Evolutionary conservation across 2,797 vertebrate species (phyloP).

Genomic region (Helicolenus hilgendorfi): DNA sequence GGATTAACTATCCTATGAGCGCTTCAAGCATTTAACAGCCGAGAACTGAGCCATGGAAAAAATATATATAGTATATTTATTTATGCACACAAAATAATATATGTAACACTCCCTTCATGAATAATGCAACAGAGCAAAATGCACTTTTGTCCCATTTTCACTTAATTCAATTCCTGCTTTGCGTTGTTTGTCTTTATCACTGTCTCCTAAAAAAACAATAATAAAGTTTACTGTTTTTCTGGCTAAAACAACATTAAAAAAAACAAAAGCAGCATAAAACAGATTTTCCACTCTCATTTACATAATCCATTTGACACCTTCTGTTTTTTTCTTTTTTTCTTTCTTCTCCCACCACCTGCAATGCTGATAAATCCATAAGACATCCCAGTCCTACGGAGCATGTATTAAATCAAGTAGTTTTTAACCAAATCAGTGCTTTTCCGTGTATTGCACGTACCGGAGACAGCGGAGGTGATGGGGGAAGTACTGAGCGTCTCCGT

Average conservation of each 20-base stretch:
- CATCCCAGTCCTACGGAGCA: constrained; percentile 22
- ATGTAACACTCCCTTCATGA: constrained; percentile 61
- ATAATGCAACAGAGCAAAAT: constrained; percentile 79
- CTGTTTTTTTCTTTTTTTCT: neutral
- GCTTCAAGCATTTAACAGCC: constrained; percentile 46
- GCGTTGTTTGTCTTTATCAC: constrained; percentile 76
- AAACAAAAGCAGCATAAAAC: constrained; percentile 32
- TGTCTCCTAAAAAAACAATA: constrained; percentile 46
- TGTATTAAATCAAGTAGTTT: constrained; percentile 70
- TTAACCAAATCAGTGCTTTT: constrained; percentile 76
- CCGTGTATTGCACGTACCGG: constrained; percentile 9
- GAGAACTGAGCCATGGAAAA: constrained; percentile 28
- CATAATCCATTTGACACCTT: constrained; percentile 70
- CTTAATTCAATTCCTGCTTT: constrained; percentile 65
- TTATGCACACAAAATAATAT: constrained; percentile 66
- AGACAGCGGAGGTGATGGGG: constrained; percentile 53
- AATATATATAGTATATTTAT: constrained; percentile 52
- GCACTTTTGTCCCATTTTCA: constrained; percentile 59
- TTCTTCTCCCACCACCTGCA: constrained; percentile 16
- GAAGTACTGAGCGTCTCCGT: constrained; percentile 19
- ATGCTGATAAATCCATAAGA: constrained; percentile 46
- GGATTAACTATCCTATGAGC: constrained; percentile 30
- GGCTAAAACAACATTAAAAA: constrained; percentile 31
- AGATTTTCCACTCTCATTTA: constrained; percentile 55
- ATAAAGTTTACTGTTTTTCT: constrained; percentile 68